phyloP scores from a whole-genome alignment of 2,797 vertebrate genomes.

The Holocentrus rufus region DNA sequence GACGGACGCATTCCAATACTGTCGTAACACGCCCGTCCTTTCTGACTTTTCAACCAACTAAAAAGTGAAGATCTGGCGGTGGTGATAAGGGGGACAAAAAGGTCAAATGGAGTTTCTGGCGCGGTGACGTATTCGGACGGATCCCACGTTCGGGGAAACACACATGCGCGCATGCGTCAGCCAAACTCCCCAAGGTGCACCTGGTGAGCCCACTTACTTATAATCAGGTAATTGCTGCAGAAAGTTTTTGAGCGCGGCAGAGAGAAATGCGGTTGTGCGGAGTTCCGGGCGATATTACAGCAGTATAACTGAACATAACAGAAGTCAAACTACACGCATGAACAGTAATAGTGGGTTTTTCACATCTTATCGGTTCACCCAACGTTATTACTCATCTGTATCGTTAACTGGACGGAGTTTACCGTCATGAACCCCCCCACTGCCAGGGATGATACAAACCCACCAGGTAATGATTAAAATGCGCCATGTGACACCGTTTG shows the following conservation, averaged over 20 bases:
- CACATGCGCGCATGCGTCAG: constrained; percentile 67
- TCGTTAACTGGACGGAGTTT: not conserved
- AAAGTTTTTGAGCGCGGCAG: not conserved
- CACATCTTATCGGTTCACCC: not conserved
- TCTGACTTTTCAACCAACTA: too few relatives aligned
- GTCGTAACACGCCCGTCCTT: too few relatives aligned
- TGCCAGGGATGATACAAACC: constrained; percentile 50
- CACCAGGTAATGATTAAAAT: constrained; percentile 65
- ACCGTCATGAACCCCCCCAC: constrained; percentile 62
- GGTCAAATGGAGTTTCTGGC: too few relatives aligned
- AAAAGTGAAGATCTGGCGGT: too few relatives aligned
- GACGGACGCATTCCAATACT: not conserved
- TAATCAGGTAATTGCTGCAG: constrained; percentile 77
- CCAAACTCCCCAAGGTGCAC: constrained; percentile 31
- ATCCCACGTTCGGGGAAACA: accelerated
- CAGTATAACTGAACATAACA: constrained; percentile 64
- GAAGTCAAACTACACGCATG: not conserved
- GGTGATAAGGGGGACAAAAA: too few relatives aligned
- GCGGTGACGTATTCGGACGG: too few relatives aligned
- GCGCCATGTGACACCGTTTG: too few relatives aligned
- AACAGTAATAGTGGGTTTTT: not conserved
- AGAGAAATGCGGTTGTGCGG: not conserved
- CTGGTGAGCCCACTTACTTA: constrained; percentile 61
- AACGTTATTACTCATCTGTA: constrained; percentile 15
- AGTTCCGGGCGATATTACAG: constrained; percentile 66